Conservation (phyloP, 2,113 vertebrate species). For the Malurus cyaneus region DNA sequence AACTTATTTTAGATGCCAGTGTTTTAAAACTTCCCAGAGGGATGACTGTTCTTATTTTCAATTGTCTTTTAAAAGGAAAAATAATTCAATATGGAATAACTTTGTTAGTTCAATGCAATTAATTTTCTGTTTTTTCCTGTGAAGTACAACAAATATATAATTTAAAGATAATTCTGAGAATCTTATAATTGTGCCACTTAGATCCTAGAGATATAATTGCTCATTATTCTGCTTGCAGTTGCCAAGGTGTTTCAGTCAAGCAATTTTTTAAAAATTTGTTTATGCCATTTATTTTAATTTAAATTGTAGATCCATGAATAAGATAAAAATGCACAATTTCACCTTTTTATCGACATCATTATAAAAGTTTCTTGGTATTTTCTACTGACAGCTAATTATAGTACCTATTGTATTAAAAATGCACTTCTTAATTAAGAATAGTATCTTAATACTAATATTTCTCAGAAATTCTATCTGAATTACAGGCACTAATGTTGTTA, state of each 20-base stretch:
- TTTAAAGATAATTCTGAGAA: slow-evolving; percentile 42
- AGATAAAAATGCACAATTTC: background rate
- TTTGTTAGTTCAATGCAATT: background rate
- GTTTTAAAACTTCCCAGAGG: slow-evolving; percentile 58
- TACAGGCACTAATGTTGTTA: background rate
- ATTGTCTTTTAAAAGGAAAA: slow-evolving; percentile 35
- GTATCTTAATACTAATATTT: background rate
- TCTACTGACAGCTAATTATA: background rate
- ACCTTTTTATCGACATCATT: background rate
- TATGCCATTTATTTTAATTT: slow-evolving; percentile 30
- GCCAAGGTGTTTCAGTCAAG: slow-evolving; percentile 18
- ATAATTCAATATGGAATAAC: slow-evolving; percentile 23
- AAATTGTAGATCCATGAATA: background rate
- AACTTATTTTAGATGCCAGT: slow-evolving; percentile 30
- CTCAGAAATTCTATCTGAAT: background rate
- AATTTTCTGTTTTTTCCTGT: background rate
- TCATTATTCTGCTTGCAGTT: slow-evolving; percentile 38
- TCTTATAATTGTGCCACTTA: slow-evolving; percentile 31
- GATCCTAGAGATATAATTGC: slow-evolving; percentile 33
- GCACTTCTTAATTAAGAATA: background rate
- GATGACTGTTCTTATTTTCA: slow-evolving; percentile 44
- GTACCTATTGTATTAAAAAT: background rate
- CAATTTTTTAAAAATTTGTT: background rate
- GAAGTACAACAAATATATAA: slow-evolving; percentile 17
- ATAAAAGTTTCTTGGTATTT: background rate